Conservation (phyloP, 2,888 invertebrate species). For the Cephus runcator region DNA sequence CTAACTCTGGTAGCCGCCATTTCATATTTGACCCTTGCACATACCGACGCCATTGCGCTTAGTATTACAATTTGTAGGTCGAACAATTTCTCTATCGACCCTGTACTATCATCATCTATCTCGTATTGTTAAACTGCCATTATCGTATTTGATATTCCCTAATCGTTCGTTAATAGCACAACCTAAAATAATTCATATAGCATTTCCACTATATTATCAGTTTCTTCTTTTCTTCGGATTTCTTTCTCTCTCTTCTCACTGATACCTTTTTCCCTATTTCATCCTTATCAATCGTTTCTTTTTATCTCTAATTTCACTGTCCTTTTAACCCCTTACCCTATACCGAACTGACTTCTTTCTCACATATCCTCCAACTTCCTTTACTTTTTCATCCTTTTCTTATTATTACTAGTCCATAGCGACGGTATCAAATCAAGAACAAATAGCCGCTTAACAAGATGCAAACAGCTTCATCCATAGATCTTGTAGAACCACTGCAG, state of each 20-base stretch:
- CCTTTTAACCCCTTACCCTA: too few species aligned
- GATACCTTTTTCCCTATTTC: background rate
- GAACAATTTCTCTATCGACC: background rate
- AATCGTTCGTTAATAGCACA: background rate
- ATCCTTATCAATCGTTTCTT: background rate
- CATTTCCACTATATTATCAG: background rate
- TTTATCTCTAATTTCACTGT: too few species aligned
- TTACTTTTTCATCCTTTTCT: background rate
- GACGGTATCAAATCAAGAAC: constrained; percentile 59
- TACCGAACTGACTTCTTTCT: background rate
- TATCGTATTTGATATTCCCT: background rate
- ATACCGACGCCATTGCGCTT: background rate
- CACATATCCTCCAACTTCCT: background rate
- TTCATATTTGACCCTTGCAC: background rate
- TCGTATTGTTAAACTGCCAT: background rate
- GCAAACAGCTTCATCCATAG: constrained; percentile 50
- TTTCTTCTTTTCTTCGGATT: background rate
- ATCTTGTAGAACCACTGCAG: background rate
- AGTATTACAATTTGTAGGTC: background rate
- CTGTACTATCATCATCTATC: background rate
- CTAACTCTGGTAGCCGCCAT: background rate
- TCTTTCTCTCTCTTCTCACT: background rate
- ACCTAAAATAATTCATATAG: background rate
- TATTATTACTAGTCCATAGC: constrained; percentile 23
- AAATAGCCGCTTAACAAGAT: constrained; percentile 61